Conservation (phyloP, 2,888 invertebrate genomes). For the Conus canariensis region DNA sequence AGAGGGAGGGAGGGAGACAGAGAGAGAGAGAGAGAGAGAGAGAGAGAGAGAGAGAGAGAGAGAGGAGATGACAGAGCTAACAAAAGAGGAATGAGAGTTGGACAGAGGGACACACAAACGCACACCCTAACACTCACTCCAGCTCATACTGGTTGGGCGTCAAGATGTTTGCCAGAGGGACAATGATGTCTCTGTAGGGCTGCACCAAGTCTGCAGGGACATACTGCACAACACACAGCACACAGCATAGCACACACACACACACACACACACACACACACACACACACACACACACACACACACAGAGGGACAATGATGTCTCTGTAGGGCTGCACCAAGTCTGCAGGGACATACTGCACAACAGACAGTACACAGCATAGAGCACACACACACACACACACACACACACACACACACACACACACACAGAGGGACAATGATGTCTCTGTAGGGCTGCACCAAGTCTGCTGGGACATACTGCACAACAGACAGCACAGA, state of each 20-base stretch:
- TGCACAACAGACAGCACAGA: too few species aligned
- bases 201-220: too few species aligned
- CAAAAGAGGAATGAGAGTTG: too few species aligned
- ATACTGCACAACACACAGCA: too few species aligned
- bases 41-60: conserved; percentile 13
- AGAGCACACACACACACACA: neutral
- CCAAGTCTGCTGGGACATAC: too few species aligned
- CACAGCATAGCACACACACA: too few species aligned
- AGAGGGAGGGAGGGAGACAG: neutral
- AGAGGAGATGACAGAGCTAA: neutral
- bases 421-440: too few species aligned
- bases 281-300: too few species aligned
- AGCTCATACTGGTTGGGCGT: conserved; percentile 99
- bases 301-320: conserved; percentile 86
- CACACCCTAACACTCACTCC: conserved; percentile 81
- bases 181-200: too few species aligned
- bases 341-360: conserved; percentile 93
- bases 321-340: conserved; percentile 92
- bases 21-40: neutral
- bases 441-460: too few species aligned
- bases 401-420: neutral
- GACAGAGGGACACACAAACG: neutral
- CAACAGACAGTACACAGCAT: neutral
- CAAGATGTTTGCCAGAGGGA: conserved; percentile 82
- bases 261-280: too few species aligned